Base-by-base conservation (phyloP, 2,888 invertebrate species). In the Stenchaetothrips biformis region DNA sequence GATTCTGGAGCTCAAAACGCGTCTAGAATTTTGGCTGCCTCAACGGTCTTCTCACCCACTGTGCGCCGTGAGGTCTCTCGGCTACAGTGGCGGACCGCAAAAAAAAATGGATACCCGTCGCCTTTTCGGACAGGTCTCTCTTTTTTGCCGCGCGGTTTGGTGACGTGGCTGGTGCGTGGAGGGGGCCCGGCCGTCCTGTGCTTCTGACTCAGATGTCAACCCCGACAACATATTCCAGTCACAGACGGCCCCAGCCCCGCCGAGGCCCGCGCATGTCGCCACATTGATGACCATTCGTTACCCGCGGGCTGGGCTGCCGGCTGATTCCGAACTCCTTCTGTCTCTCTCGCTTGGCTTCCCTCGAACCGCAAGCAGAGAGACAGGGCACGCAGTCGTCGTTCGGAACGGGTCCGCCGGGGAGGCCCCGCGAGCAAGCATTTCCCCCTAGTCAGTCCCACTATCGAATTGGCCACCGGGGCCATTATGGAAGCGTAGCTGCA, bases 201-300 rank as follows among this genome's bases (percentile, higher is more conserved):
- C 53, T 25, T 74, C 67, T 74, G 67, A 74, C 67, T 74, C 67
- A 74, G 67, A 74, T 74, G 67, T 74, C 67, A 74, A 25, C 67
- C 67, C 11, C 59, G 67, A 74, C 67, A 74, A 74, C 67, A 25
- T 74, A 74, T 74, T 74, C 67, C 67, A 21, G 67, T 74, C 67
- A 74, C 67, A 74, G 67, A 21, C 67, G 67, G 37, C 37, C 37
- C 37, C 37, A 37, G 37, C 37, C 37, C 37, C 37, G 11, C 53
- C 53, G 16, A 11, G 53, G 13, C 67, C n/a, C 67, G 67, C 21
- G 67, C 67, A 74, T 74, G 67, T 25, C 67, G 8, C 67, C 67
- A 74, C 67, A 74, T 74, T 74, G 67, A 74, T 74, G 67, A 74
- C 67, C 67, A 21, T 74, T 74, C 67, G 67, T 74, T 74, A 74